Percentiles rank a stretch among this genome's conserved stretches.
phyloP scores from a whole-genome alignment of 2,888 invertebrate species.

The Cinara cedri region DNA sequence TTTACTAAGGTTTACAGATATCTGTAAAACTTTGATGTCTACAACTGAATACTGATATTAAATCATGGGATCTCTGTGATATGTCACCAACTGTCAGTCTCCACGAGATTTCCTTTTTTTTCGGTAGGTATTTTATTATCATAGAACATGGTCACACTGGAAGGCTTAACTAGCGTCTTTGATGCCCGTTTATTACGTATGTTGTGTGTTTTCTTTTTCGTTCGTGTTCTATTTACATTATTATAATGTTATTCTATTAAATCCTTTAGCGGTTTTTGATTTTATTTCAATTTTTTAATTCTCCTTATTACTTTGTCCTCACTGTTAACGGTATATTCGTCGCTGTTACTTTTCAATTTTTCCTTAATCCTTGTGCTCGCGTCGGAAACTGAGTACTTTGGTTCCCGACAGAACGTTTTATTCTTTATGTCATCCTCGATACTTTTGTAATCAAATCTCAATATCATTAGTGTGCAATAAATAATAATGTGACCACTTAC shows the following conservation, averaged over 20 bases:
- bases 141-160: conserved; percentile 26
- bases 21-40: too few species aligned
- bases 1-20: too few species aligned
- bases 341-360: background rate
- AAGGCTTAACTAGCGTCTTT: conserved; percentile 33
- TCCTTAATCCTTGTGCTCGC: background rate
- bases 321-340: background rate
- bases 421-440: background rate
- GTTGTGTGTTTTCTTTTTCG: conserved; percentile 48
- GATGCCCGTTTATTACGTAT: conserved; percentile 41
- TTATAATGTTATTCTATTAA: conserved; percentile 29
- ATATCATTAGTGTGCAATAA: background rate
- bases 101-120: too few species aligned
- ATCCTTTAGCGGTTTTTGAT: conserved; percentile 13
- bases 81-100: too few species aligned
- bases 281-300: background rate
- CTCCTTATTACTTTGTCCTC: background rate
- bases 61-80: too few species aligned
- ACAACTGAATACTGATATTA: too few species aligned
- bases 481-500: conserved; percentile 11
- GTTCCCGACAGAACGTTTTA: background rate
- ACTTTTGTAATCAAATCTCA: background rate
- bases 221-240: conserved; percentile 53
- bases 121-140: conserved; percentile 1
- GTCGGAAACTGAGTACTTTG: background rate